Percentiles rank a stretch among this genome's conserved stretches.
These are phyloP conservation scores for Coregonus clupeaformis DNA, from an alignment of 2,113 vertebrate species.

Conservation along the genomic window DNA sequence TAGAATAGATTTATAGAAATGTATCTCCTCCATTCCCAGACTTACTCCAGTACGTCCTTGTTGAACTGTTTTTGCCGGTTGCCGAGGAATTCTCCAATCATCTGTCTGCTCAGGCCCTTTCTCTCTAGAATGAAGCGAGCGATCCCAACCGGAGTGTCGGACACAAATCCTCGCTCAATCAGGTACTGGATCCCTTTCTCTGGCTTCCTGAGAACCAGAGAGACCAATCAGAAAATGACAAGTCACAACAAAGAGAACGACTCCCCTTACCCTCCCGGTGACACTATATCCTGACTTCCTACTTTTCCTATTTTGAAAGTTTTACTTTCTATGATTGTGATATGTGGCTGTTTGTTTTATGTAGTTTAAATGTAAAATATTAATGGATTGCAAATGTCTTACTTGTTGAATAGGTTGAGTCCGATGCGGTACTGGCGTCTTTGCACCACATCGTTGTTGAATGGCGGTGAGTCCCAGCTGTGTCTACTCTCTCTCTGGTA, in stretches of 20 bases:
- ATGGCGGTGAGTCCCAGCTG: constrained; percentile 92
- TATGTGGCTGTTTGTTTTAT: too few relatives aligned
- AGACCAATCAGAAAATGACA: not conserved
- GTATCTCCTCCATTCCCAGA: not conserved
- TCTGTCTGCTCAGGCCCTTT: constrained; percentile 94
- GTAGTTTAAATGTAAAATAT: too few relatives aligned
- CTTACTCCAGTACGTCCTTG: constrained; percentile 93
- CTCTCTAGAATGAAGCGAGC: constrained; percentile 96
- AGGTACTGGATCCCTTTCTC: constrained; percentile 98
- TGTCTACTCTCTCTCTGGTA: constrained; percentile 91
- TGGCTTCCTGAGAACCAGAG: constrained; percentile 81
- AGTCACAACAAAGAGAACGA: not conserved
- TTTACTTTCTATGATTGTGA: too few relatives aligned
- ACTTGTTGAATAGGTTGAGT: constrained; percentile 96
- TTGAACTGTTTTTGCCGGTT: constrained; percentile 97
- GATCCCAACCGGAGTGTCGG: constrained; percentile 93
- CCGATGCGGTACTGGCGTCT: constrained; percentile 91
- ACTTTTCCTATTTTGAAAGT: too few relatives aligned
- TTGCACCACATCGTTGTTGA: constrained; percentile 91
- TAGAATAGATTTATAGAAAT: too few relatives aligned
- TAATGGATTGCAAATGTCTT: constrained; percentile 45
- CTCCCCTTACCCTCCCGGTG: not conserved
- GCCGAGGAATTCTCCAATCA: constrained; percentile 97
- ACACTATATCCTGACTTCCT: too few relatives aligned
- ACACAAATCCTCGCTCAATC: constrained; percentile 93